Evolutionary conservation across 2,113 vertebrate species (phyloP).

Genomic region (Barbus barbus): DNA sequence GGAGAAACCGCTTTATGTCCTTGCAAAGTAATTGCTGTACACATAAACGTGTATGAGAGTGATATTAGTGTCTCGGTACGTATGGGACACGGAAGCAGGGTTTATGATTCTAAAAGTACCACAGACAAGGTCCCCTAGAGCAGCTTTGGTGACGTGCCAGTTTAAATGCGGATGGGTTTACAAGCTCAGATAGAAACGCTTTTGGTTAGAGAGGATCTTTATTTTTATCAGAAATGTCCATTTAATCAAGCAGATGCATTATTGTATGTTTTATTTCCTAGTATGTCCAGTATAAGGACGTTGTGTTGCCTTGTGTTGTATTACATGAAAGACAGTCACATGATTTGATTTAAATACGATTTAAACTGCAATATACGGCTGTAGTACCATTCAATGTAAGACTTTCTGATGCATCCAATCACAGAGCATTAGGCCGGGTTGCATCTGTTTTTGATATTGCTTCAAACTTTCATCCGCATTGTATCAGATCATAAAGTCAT

Average conservation of each 20-base stretch:
- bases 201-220: not conserved
- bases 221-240: constrained; percentile 17
- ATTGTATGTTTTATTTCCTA: not conserved
- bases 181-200: not conserved
- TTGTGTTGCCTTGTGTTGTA: not conserved
- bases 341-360: constrained; percentile 14
- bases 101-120: constrained; percentile 8
- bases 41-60: constrained; percentile 36
- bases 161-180: constrained; percentile 41
- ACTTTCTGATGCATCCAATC: constrained; percentile 29
- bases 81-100: not conserved
- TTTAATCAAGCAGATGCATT: not conserved
- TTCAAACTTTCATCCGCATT: not conserved
- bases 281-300: not conserved
- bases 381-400: constrained; percentile 26
- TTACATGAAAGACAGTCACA: not conserved
- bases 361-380: not conserved
- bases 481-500: constrained; percentile 33
- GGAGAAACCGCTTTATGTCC: constrained; percentile 2
- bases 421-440: constrained; percentile 22
- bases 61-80: constrained; percentile 8
- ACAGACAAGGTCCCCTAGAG: constrained; percentile 33
- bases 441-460: constrained; percentile 8
- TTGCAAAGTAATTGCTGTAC: constrained; percentile 30
- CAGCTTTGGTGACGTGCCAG: constrained; percentile 36